These are phyloP conservation scores for Pseudococcus longispinus DNA, from an alignment of 2,888 invertebrate species.

Conservation along the genomic window DNA sequence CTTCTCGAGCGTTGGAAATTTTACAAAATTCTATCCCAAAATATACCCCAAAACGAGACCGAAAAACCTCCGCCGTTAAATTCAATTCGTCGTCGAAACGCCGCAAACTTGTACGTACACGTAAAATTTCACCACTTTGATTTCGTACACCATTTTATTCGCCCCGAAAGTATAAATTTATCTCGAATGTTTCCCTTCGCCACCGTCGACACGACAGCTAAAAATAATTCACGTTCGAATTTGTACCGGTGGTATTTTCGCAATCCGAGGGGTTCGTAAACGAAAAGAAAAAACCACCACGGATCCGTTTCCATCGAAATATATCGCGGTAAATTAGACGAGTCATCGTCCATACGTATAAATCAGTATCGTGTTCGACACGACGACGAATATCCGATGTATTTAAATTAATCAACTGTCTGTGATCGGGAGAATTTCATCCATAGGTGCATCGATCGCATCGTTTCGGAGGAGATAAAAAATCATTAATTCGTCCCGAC, in stretches of 20 bases:
- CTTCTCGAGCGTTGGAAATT: background rate
- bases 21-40: background rate
- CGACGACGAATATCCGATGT: background rate
- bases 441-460: conserved; percentile 3
- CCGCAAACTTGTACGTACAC: background rate
- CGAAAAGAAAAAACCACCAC: background rate
- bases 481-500: conserved; percentile 25
- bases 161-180: background rate
- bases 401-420: conserved; percentile 29
- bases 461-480: background rate
- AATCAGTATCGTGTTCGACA: background rate
- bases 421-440: background rate
- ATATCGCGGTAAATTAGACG: background rate
- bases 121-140: background rate
- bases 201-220: background rate
- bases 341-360: conserved; percentile 3
- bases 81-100: background rate
- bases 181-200: background rate
- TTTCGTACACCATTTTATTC: background rate
- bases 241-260: background rate
- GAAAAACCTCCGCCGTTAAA: background rate
- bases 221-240: background rate
- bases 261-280: background rate
- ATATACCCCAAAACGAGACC: background rate
- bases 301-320: background rate